These are phyloP conservation scores for Syrmaticus mikado DNA, from an alignment of 2,113 vertebrate species.

Conservation along the genomic window DNA sequence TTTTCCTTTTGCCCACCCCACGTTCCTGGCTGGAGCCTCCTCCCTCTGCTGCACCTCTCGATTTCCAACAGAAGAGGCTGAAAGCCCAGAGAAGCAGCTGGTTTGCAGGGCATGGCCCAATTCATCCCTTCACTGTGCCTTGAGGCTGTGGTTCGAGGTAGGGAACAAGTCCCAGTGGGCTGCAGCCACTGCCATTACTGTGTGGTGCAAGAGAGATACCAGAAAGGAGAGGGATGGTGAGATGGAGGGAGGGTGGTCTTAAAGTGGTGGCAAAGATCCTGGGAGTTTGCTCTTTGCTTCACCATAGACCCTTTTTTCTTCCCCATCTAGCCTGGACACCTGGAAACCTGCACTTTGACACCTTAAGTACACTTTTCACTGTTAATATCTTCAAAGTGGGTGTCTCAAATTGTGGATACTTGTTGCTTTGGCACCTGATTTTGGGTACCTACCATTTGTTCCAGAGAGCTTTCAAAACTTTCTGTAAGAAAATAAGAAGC, in stretches of 20 bases:
- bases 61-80: slow-evolving; percentile 40
- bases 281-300: not conserved
- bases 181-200: not conserved
- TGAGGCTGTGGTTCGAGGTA: not conserved
- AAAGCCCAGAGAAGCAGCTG: slow-evolving; percentile 33
- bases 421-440: fast-evolving
- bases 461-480: not conserved
- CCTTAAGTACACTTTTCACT: not conserved
- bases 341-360: not conserved
- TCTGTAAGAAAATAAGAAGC: not conserved
- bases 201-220: not conserved
- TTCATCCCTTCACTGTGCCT: not conserved
- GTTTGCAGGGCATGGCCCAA: not conserved
- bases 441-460: not conserved
- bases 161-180: not conserved
- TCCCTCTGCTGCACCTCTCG: not conserved
- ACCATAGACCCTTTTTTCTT: not conserved
- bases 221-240: not conserved
- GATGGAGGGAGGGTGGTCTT: not conserved
- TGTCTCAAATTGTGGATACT: not conserved
- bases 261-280: not conserved
- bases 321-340: not conserved
- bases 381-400: not conserved
- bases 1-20: slow-evolving; percentile 7
- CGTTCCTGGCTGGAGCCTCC: slow-evolving; percentile 36